Evolutionary conservation across 2,113 vertebrate species (phyloP), one percentile per base, ranked within the genome.

Genomic region (Phalacrocorax carbo): DNA sequence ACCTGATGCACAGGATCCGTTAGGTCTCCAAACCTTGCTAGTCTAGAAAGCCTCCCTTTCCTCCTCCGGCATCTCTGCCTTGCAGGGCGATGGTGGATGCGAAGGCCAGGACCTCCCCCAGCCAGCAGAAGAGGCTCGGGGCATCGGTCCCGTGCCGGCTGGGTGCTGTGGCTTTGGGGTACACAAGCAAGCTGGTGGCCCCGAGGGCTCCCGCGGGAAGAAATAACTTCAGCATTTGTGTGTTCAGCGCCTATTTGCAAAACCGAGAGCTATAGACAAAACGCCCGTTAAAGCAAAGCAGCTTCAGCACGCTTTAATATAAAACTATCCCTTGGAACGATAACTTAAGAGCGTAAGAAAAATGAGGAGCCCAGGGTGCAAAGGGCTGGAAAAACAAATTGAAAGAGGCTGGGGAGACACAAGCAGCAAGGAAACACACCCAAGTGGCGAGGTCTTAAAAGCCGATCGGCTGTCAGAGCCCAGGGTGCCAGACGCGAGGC

Each of bases 381-480:
- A 64, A 92, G 30, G 49, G 21, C 48, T 60, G 76, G 66, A 25
- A 75, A 86, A 85, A 29, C 30, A n/a, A n/a, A 22, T 0, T 0
- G 26, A 23, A 16, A 73, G 54, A 3, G 32, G n/a, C 21, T 23
- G 52, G 44, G 51, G 49, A 44, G 58, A n/a, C 2, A 5, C 15
- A 2, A 65, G 54, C n/a, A 55, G n/a, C 4, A 2, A 30, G 42
- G 30, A 26, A 38, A 46, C 7, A 5, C 2, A 4, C 16, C 10
- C 0, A 0, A 19, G 49, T 1, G 51, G n/a, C 34, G 55, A 13
- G 27, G 13, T 2, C 9, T 17, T 3, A 11, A 5, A 26, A 5
- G 49, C 8, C 3, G 5, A 10, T 0, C 2, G 7, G 44, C 64
- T 40, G 21, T 8, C 2, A 1, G 68, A 72, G 58, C 62, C 55